Base-by-base conservation (phyloP, 2,888 invertebrate species). In the Epistrophella euchroma region DNA sequence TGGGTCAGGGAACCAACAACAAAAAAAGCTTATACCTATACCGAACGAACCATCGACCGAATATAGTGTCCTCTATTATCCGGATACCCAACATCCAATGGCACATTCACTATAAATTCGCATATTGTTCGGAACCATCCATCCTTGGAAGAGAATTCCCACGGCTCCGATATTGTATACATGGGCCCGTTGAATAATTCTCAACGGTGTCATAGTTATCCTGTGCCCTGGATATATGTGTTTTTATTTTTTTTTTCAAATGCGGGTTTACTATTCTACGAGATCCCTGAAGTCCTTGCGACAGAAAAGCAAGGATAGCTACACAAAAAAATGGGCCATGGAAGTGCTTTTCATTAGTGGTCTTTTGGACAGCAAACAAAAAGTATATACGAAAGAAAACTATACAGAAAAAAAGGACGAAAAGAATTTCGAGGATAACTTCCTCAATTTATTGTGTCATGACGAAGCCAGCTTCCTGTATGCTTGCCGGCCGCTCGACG, bases 301-400 rank as follows among this genome's bases (percentile, higher is more conserved):
- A 28, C 55, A 55, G 43, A 68, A 13, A 25, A 35, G 17, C 32
- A 19, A 58, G 35, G 37, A 60, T 37, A 37, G 3, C 19, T 0
- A 7, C 22, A 50, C 2, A 47, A 66, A 80, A 66, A 60, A 60
- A 80, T 47, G 62, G 52, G 71, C 70, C 64, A 77, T 77, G 58
- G 58, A 86, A 82, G 50, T 66, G 86, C 64, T 82, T 86, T 86
- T 82, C 82, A 81, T 86, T 82, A 82, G 82, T 78, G 68, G 60
- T 47, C 72, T 60, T 32, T 68, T 22, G 64, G 70, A 47, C 70
- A 50, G 25, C 28, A 73, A 68, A 73, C 62, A 47, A 56, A 73
- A 60, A 60, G 62, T n/a, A 15, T 11, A n/a, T 13, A 17, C 7
- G 25, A 50, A 50, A 47, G 40, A 37, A 32, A 47, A 70, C 22